phyloP scores from a whole-genome alignment of 2,888 invertebrate genomes.

The Trachelus iudaicus region DNA sequence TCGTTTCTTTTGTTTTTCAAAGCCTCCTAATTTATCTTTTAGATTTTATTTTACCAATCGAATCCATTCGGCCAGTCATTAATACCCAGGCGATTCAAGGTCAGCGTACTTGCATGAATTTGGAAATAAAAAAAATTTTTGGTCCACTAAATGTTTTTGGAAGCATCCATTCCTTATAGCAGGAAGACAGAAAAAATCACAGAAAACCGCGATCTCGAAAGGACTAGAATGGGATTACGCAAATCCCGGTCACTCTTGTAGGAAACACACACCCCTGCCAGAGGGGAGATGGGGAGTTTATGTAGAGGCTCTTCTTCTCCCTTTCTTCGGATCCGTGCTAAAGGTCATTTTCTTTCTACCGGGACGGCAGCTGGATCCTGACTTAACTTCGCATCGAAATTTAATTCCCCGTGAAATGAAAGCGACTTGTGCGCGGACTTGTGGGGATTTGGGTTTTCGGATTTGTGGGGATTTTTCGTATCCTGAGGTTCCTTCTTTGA shows the following conservation, averaged over 20 bases:
- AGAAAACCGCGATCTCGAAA: background rate
- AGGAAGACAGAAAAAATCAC: background rate
- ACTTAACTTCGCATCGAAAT: slow-evolving; percentile 56
- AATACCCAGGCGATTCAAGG: too few relatives aligned
- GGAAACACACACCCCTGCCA: slow-evolving; percentile 37
- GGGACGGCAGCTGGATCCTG: slow-evolving; percentile 49
- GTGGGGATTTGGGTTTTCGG: slow-evolving; percentile 54
- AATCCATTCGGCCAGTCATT: background rate
- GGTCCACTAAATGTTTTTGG: background rate
- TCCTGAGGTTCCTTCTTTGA: background rate
- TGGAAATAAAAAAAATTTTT: background rate
- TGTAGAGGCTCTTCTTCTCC: slow-evolving; percentile 18
- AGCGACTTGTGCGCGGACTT: slow-evolving; percentile 49
- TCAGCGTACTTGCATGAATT: background rate
- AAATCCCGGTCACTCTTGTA: slow-evolving; percentile 62
- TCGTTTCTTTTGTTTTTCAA: background rate
- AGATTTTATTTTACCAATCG: background rate
- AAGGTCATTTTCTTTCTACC: slow-evolving; percentile 51
- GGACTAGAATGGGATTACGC: slow-evolving; percentile 54
- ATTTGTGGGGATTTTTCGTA: slow-evolving; percentile 49
- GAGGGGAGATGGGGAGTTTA: slow-evolving; percentile 23
- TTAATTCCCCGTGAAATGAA: slow-evolving; percentile 65
- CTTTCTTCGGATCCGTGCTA: slow-evolving; percentile 30
- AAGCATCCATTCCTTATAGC: background rate
- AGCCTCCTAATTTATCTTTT: background rate